A percentile compares a stretch with the other conserved stretches of the same genome.
Conservation (phyloP, 2,113 vertebrate genomes). For the Anguilla rostrata region DNA sequence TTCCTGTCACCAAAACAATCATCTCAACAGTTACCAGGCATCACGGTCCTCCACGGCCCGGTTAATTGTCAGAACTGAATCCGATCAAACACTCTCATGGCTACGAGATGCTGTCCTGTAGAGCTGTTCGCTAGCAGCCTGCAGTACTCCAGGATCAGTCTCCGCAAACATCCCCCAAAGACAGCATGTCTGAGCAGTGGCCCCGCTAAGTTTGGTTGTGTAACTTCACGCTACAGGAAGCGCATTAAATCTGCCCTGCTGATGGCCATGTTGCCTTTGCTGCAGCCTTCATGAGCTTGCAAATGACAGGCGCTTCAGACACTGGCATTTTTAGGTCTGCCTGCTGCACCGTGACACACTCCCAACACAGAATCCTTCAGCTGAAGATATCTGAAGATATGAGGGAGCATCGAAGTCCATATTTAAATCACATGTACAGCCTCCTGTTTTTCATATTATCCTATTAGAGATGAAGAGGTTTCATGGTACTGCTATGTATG, state of each 20-base stretch:
- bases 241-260: constrained; percentile 26
- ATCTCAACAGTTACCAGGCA: constrained; percentile 27
- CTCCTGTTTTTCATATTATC: not conserved
- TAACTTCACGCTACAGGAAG: constrained; percentile 32
- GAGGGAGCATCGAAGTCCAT: constrained; percentile 48
- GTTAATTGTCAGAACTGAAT: constrained; percentile 39
- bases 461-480: not conserved
- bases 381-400: constrained; percentile 29
- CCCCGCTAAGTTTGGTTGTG: constrained; percentile 19
- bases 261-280: constrained; percentile 39
- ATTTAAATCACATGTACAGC: constrained; percentile 43
- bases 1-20: constrained; percentile 26
- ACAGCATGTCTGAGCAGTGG: not conserved
- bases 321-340: constrained; percentile 27
- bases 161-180: not conserved
- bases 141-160: not conserved
- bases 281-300: constrained; percentile 30
- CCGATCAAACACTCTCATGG: constrained; percentile 23
- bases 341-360: constrained; percentile 7
- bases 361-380: constrained; percentile 24
- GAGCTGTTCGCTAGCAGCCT: constrained; percentile 24
- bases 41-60: constrained; percentile 16
- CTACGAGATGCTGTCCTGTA: constrained; percentile 38
- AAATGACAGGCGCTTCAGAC: constrained; percentile 19
- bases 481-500: not conserved